Conservation (phyloP, 2,888 invertebrate genomes). For the Sphecodes monilicornis region DNA sequence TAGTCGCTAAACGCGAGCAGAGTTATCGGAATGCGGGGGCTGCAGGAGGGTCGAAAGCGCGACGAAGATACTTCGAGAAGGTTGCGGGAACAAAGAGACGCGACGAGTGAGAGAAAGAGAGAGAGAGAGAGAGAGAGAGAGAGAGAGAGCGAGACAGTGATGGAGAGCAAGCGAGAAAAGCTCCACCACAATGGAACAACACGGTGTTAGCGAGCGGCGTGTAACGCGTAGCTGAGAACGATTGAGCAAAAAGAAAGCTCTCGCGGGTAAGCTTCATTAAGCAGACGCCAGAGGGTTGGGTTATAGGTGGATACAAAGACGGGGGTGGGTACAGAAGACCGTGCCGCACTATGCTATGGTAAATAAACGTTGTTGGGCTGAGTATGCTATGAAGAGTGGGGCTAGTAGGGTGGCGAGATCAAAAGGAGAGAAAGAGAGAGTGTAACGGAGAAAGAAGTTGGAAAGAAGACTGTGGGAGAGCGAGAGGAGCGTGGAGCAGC, state of each 20-base stretch:
- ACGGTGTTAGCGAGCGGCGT: constrained; percentile 59
- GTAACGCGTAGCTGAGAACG: constrained; percentile 63
- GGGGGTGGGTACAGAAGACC: neutral
- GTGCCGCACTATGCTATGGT: neutral
- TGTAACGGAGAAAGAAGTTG: constrained; percentile 42
- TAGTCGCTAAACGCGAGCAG: constrained; percentile 30
- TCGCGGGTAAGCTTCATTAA: constrained; percentile 82
- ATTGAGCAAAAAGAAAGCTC: constrained; percentile 76
- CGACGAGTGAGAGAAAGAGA: neutral
- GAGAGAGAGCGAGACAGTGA: no score
- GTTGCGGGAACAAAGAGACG: constrained; percentile 22
- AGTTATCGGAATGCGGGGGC: constrained; percentile 29
- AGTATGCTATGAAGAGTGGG: neutral
- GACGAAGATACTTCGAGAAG: neutral
- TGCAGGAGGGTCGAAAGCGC: neutral
- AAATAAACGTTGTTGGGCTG: constrained; percentile 15
- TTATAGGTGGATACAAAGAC: constrained; percentile 40
- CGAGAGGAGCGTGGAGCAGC: neutral
- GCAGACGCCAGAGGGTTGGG: constrained; percentile 75
- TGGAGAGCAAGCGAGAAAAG: constrained; percentile 1
- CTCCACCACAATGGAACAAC: constrained; percentile 62
- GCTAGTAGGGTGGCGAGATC: neutral
- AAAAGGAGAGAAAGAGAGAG: constrained; percentile 6
- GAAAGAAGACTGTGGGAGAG: constrained; percentile 33
- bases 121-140: neutral